These are phyloP conservation scores for Drosophila parthenogenetica DNA, from an alignment of 2,888 invertebrate genomes.

Conservation along the genomic window DNA sequence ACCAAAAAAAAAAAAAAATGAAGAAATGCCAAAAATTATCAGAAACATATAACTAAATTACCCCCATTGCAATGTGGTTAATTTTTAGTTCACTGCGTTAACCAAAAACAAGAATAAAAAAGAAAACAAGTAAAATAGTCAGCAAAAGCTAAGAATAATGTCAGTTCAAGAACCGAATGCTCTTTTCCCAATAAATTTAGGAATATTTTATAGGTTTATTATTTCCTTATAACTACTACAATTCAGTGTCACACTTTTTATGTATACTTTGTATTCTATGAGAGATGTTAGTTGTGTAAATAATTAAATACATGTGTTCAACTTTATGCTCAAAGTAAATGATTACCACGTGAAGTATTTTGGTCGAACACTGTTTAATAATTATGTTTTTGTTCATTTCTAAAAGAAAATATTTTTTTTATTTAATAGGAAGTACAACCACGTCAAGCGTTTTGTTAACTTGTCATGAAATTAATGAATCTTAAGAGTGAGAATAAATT, in stretches of 20 bases:
- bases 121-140: slow-evolving; percentile 25
- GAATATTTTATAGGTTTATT: background rate
- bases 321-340: no score
- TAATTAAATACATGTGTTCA: no score
- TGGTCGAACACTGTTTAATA: no score
- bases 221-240: background rate
- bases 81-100: slow-evolving; percentile 30
- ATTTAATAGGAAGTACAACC: no score
- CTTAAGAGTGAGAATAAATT: background rate
- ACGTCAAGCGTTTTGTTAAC: no score
- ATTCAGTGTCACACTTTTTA: background rate
- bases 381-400: no score
- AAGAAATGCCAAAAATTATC: slow-evolving; percentile 19
- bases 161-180: slow-evolving; percentile 2
- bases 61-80: slow-evolving; percentile 19
- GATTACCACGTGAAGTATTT: no score
- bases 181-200: slow-evolving; percentile 3
- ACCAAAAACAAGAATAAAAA: slow-evolving; percentile 2
- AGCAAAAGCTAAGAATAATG: background rate
- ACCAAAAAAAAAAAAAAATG: slow-evolving; percentile 17
- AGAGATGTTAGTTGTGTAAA: no score
- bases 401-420: no score
- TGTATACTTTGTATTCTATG: no score
- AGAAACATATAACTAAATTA: slow-evolving; percentile 25
- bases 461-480: no score